A percentile compares a stretch with the other conserved stretches of the same genome.
phyloP scores from a whole-genome alignment of 2,797 vertebrate genomes.

The Diplodus puntazzo region DNA sequence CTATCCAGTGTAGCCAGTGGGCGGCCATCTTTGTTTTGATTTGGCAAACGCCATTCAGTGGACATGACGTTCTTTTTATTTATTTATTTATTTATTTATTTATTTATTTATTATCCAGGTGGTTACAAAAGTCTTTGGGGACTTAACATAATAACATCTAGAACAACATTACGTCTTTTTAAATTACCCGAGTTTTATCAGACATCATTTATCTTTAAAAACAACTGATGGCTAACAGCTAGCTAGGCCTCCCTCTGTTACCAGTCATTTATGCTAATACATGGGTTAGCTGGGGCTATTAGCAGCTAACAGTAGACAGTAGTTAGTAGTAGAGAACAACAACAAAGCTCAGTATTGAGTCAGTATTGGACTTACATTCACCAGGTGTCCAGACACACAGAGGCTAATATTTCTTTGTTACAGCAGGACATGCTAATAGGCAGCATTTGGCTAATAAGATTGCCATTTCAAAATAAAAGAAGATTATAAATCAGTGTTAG shows the following conservation, averaged over 20 bases:
- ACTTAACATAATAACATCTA: not conserved
- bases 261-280: too few relatives aligned
- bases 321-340: not conserved
- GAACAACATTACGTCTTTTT: not conserved
- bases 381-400: not conserved
- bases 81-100: too few relatives aligned
- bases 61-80: too few relatives aligned
- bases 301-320: not conserved
- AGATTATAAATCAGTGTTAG: not conserved
- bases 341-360: not conserved
- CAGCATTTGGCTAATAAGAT: not conserved
- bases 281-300: not conserved
- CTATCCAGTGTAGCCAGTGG: too few relatives aligned
- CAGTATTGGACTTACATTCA: not conserved
- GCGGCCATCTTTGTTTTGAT: constrained; percentile 16
- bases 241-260: too few relatives aligned
- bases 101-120: not conserved
- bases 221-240: too few relatives aligned
- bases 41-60: not conserved
- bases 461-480: not conserved
- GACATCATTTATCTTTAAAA: not conserved
- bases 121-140: not conserved
- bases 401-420: not conserved
- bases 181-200: not conserved
- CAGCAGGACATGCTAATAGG: not conserved